Conservation (phyloP, 2,113 vertebrate species). For the Arizona elegans region DNA sequence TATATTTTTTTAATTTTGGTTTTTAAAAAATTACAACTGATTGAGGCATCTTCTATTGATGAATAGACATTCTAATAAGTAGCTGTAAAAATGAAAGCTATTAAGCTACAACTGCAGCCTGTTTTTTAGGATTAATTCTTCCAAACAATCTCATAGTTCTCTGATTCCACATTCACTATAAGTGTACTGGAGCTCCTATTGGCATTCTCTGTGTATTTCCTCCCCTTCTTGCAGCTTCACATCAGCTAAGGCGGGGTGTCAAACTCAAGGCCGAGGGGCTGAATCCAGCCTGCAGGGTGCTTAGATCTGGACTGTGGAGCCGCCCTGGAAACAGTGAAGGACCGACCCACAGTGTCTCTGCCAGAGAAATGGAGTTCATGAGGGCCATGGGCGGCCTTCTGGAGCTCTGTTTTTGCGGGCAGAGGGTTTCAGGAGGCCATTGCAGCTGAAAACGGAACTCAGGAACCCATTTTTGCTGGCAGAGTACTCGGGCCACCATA, state of each 20-base stretch:
- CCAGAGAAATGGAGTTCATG: too few relatives aligned
- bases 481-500: too few relatives aligned
- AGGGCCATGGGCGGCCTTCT: too few relatives aligned
- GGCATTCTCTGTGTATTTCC: not conserved
- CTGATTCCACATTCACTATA: not conserved
- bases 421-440: too few relatives aligned
- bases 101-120: not conserved
- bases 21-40: not conserved
- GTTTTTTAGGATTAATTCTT: not conserved
- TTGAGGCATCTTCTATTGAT: not conserved
- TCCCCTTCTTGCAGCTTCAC: not conserved
- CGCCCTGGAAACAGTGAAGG: too few relatives aligned
- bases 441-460: too few relatives aligned
- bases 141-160: not conserved
- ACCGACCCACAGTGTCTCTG: too few relatives aligned
- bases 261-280: too few relatives aligned
- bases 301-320: too few relatives aligned
- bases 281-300: too few relatives aligned
- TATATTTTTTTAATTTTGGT: not conserved
- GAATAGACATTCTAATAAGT: not conserved
- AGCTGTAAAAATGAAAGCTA: not conserved
- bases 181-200: not conserved
- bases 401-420: too few relatives aligned
- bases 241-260: not conserved
- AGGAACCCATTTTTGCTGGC: too few relatives aligned